phyloP scores from a whole-genome alignment of 2,113 vertebrate genomes.

The Melanostigma gelatinosum region DNA sequence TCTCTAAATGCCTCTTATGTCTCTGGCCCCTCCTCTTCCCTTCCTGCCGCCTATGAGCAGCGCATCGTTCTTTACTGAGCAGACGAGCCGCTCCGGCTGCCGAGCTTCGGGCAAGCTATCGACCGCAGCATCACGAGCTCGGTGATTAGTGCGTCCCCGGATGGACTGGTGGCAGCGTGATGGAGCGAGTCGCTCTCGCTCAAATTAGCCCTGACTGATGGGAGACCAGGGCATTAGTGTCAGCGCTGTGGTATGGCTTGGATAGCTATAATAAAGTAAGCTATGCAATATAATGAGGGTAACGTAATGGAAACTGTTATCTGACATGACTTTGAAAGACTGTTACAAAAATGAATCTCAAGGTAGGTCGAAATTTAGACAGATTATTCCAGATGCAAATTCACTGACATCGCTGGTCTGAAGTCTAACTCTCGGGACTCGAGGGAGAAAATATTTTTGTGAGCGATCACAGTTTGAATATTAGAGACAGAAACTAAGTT shows the following conservation, averaged over 20 bases:
- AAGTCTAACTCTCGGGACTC: not conserved
- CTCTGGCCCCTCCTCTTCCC: not conserved
- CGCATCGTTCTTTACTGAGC: not conserved
- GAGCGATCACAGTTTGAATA: not conserved
- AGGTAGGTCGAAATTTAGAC: not conserved
- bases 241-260: not conserved
- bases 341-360: not conserved
- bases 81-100: slow-evolving; percentile 38
- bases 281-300: too few species aligned
- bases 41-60: slow-evolving; percentile 4
- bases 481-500: not conserved
- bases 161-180: slow-evolving; percentile 41
- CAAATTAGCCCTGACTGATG: slow-evolving; percentile 45
- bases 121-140: slow-evolving; percentile 43
- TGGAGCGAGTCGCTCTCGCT: slow-evolving; percentile 11
- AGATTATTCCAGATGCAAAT: not conserved
- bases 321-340: not conserved
- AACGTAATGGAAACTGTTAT: not conserved
- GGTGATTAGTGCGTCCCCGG: slow-evolving; percentile 61
- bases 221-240: not conserved
- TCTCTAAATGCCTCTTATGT: slow-evolving; percentile 20
- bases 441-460: not conserved
- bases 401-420: not conserved
- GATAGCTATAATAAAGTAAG: not conserved
- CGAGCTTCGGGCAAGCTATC: slow-evolving; percentile 32